Percentiles rank a stretch among this genome's conserved stretches.
These are phyloP conservation scores for Lytechinus pictus DNA, from an alignment of 35 echinoderm and acorn worm genomes.

Conservation along the genomic window DNA sequence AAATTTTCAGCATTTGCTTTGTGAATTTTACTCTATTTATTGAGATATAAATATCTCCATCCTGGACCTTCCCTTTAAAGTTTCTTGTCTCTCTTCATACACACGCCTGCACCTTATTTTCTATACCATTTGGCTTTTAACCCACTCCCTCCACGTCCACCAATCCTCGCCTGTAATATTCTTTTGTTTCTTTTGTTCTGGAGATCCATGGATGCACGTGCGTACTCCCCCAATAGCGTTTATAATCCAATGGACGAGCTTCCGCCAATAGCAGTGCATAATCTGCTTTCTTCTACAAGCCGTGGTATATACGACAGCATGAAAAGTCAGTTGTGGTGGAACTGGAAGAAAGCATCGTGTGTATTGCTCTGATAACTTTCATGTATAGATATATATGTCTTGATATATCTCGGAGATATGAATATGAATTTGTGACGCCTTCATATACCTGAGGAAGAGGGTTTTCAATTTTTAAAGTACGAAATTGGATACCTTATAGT, in stretches of 20 bases:
- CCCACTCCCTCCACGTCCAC: not conserved
- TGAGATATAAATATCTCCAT: no score
- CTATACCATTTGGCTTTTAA: no score
- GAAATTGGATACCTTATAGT: not conserved
- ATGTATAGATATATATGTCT: not conserved
- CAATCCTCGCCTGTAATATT: not conserved
- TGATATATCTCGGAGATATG: not conserved
- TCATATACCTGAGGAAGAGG: no score
- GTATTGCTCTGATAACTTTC: not conserved
- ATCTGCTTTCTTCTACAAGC: not conserved
- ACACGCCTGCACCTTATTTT: no score
- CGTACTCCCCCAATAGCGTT: not conserved
- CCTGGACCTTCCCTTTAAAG: no score
- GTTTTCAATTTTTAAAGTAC: not conserved
- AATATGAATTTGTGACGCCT: no score
- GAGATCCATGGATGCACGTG: not conserved
- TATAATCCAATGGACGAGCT: not conserved
- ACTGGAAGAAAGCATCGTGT: not conserved
- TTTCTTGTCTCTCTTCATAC: no score
- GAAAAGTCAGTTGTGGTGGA: not conserved
- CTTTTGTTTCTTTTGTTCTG: not conserved
- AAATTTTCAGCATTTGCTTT: no score
- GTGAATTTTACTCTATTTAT: no score
- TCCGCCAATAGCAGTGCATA: not conserved
- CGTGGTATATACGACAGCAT: not conserved